Evolutionary conservation across 2,888 invertebrate species (phyloP).

Genomic region (Ommatoiulus sabulosus): DNA sequence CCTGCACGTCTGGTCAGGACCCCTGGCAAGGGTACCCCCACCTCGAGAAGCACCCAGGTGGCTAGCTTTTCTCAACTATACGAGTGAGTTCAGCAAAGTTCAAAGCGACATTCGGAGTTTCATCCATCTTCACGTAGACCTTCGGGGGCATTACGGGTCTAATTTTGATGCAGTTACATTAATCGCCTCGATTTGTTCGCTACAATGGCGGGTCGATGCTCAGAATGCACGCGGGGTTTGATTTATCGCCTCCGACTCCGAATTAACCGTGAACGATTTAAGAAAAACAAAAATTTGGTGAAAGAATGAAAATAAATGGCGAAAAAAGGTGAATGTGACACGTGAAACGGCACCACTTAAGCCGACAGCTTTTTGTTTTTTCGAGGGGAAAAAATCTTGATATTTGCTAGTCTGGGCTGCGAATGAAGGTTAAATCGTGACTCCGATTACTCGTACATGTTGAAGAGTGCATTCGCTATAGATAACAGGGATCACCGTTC

Average conservation of each 20-base stretch:
- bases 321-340: conserved; percentile 31
- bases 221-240: neutral
- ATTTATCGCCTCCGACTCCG: neutral
- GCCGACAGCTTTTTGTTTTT: conserved; percentile 1
- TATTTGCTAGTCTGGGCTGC: neutral
- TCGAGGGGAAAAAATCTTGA: neutral
- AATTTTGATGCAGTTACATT: conserved; percentile 25
- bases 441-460: neutral
- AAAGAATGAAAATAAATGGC: conserved; percentile 18
- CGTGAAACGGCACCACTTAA: neutral
- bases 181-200: neutral
- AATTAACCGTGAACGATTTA: conserved; percentile 24
- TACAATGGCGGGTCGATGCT: neutral
- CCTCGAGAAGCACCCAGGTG: conserved; percentile 9
- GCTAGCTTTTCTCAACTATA: neutral
- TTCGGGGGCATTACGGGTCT: neutral
- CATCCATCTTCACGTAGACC: conserved; percentile 28
- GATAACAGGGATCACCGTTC: conserved; percentile 40
- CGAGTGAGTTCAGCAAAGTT: neutral
- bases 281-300: neutral
- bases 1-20: conserved; percentile 8
- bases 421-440: conserved; percentile 28
- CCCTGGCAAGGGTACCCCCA: conserved; percentile 22
- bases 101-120: neutral
- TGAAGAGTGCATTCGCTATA: neutral